phyloP scores from a whole-genome alignment of 64 coral and sea anemone species.

The Exaiptasia diaphana region DNA sequence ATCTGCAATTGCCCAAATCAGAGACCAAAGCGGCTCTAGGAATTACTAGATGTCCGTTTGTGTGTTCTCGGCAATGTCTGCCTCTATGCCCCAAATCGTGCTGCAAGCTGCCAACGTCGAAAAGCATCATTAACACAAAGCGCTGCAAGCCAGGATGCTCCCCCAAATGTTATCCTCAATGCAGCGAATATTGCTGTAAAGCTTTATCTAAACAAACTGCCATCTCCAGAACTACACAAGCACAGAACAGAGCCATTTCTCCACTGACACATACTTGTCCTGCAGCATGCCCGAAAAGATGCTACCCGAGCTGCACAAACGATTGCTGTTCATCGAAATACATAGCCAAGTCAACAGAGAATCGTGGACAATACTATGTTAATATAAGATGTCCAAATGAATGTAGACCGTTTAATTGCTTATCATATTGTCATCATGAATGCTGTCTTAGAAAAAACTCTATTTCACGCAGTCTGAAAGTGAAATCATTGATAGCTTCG shows the following conservation, averaged over 20 bases:
- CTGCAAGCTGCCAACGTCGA: too few relatives aligned
- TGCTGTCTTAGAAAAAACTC: slow-evolving; percentile 52
- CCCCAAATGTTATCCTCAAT: slow-evolving; percentile 24
- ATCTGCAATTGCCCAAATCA: too few relatives aligned
- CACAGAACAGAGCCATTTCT: not conserved
- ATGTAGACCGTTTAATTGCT: slow-evolving; percentile 78
- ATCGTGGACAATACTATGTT: not conserved
- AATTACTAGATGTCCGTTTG: too few relatives aligned
- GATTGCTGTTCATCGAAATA: slow-evolving; percentile 16
- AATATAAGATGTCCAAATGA: slow-evolving; percentile 51
- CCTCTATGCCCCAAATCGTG: too few relatives aligned
- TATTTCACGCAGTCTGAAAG: too few relatives aligned
- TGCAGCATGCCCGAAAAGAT: slow-evolving; percentile 47
- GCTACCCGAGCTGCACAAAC: slow-evolving; percentile 36
- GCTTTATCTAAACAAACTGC: not conserved
- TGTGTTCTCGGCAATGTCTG: too few relatives aligned
- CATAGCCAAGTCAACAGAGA: not conserved
- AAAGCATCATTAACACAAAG: too few relatives aligned
- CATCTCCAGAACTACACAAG: not conserved
- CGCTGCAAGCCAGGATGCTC: slow-evolving; percentile 43
- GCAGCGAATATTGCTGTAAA: slow-evolving; percentile 41
- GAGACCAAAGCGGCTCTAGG: too few relatives aligned
- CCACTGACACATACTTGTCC: too few relatives aligned
- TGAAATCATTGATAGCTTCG: too few relatives aligned
- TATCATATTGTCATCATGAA: slow-evolving; percentile 83